A percentile compares a stretch with the other conserved stretches of the same genome.
phyloP scores from a whole-genome alignment of 2,888 invertebrate species.

The Leucophenga maculata region DNA sequence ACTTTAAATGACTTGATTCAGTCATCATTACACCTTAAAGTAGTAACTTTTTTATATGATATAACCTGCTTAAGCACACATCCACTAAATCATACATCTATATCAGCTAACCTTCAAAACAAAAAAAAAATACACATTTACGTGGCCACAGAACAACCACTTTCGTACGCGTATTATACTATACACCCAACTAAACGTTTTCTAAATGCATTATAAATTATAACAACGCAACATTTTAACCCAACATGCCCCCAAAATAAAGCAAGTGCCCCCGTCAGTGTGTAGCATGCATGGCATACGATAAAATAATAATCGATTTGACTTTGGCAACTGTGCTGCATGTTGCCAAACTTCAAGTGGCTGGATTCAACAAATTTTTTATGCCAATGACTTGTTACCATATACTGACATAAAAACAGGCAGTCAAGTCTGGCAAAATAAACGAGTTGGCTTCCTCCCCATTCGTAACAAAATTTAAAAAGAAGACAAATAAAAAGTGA shows the following conservation, averaged over 20 bases:
- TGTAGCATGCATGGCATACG: conserved; percentile 40
- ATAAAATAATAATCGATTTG: conserved; percentile 66
- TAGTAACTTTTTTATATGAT: too few species aligned
- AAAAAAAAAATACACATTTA: too few species aligned
- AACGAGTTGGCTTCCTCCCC: neutral
- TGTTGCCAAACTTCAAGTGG: conserved; percentile 4
- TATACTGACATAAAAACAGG: neutral
- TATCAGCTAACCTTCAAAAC: too few species aligned
- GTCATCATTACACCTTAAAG: too few species aligned
- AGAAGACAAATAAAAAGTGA: neutral
- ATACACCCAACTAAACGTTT: neutral
- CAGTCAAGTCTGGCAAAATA: conserved; percentile 13
- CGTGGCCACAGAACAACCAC: too few species aligned
- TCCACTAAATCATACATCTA: too few species aligned
- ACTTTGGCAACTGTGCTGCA: conserved; percentile 45
- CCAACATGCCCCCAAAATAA: neutral
- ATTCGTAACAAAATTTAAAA: neutral
- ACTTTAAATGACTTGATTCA: too few species aligned
- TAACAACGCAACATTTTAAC: neutral
- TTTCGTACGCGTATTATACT: too few species aligned
- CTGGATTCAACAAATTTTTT: neutral
- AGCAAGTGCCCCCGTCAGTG: neutral
- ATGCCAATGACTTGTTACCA: neutral
- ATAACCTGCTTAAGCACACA: too few species aligned
- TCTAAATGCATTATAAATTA: neutral